Evolutionary conservation across 2,888 invertebrate genomes (phyloP).

Genomic region (Dynastes maya): DNA sequence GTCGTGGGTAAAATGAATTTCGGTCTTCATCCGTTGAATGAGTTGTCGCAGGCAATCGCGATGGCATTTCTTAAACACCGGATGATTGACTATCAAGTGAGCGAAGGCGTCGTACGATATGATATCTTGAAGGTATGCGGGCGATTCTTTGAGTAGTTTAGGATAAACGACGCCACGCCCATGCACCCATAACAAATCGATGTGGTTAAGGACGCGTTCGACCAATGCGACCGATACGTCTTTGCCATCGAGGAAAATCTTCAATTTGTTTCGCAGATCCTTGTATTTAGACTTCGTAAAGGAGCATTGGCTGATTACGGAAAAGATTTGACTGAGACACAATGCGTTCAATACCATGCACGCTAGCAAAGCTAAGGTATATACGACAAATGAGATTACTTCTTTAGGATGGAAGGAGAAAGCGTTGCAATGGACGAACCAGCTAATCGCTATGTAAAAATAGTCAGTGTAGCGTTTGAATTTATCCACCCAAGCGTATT

Average conservation of each 20-base stretch:
- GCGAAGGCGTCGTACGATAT: conserved; percentile 50
- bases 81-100: conserved; percentile 49
- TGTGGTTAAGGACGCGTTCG: conserved; percentile 48
- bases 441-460: conserved; percentile 28
- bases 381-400: conserved; percentile 3
- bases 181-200: conserved; percentile 51
- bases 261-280: conserved; percentile 26
- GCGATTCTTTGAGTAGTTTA: conserved; percentile 48
- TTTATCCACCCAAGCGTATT: neutral
- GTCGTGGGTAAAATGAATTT: conserved; percentile 54
- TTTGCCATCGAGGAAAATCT: conserved; percentile 36
- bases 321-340: conserved; percentile 41
- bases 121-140: conserved; percentile 53
- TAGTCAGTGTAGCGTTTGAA: conserved; percentile 40
- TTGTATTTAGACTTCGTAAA: conserved; percentile 20
- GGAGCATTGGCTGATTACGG: conserved; percentile 32
- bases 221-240: conserved; percentile 48
- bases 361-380: conserved; percentile 6
- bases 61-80: conserved; percentile 54
- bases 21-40: conserved; percentile 50
- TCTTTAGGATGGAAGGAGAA: conserved; percentile 37
- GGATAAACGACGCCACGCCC: conserved; percentile 52
- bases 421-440: conserved; percentile 28
- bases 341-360: conserved; percentile 26
- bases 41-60: conserved; percentile 55